Evolutionary conservation across 1,140 invertebrate species (phyloP).

Genomic region (Drosophila nasuta): DNA sequence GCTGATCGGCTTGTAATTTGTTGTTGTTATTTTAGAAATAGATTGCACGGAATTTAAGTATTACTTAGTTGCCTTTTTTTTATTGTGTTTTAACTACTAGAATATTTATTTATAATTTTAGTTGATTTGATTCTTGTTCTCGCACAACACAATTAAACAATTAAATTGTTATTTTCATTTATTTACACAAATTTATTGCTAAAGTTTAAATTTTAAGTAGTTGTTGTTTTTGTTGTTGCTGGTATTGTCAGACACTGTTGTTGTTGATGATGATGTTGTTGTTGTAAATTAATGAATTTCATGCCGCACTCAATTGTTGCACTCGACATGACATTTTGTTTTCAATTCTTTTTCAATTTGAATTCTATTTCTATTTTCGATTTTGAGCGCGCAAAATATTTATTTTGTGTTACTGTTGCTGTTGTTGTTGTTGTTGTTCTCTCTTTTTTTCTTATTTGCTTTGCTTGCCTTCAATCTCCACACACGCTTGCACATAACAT

Average conservation of each 20-base stretch:
- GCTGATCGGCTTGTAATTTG: conserved; percentile 49
- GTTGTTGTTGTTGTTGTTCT: conserved; percentile 21
- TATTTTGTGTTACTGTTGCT: conserved; percentile 22
- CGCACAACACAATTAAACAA: conserved; percentile 72
- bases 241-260: conserved; percentile 43
- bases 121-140: conserved; percentile 35
- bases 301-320: conserved; percentile 32
- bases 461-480: conserved; percentile 20
- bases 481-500: conserved; percentile 19
- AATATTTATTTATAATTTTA: conserved; percentile 69
- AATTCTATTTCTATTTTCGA: conserved; percentile 37
- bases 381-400: conserved; percentile 38
- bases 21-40: conserved; percentile 79
- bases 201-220: conserved; percentile 28
- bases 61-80: conserved; percentile 58
- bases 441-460: conserved; percentile 4
- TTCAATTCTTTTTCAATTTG: conserved; percentile 50
- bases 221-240: conserved; percentile 32
- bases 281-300: conserved; percentile 24
- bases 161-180: conserved; percentile 72
- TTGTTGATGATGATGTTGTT: conserved; percentile 18
- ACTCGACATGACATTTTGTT: conserved; percentile 68
- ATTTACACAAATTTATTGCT: conserved; percentile 66
- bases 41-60: conserved; percentile 78
- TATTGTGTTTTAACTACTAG: conserved; percentile 60